Conservation (phyloP, 2,113 vertebrate species). For the Phocoena phocoena region DNA sequence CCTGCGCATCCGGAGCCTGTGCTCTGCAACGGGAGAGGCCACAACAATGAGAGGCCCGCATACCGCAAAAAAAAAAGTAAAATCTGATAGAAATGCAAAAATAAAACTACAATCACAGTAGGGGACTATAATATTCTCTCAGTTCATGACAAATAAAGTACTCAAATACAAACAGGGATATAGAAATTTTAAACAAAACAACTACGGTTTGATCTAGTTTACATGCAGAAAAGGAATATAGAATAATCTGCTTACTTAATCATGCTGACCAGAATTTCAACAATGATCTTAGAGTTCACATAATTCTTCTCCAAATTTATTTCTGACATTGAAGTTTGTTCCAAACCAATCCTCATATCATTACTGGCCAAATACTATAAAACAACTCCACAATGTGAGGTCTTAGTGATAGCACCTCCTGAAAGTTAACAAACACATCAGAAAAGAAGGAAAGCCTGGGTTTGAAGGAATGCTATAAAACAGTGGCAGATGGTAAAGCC, state of each 20-base stretch:
- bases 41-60: no score
- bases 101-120: background rate
- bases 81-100: constrained; percentile 42
- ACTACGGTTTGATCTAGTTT: background rate
- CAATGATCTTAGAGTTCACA: background rate
- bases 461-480: constrained; percentile 30
- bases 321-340: background rate
- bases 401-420: background rate
- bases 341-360: background rate
- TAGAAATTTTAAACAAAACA: constrained; percentile 4
- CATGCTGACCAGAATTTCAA: constrained; percentile 42
- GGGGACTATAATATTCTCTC: background rate
- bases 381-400: background rate
- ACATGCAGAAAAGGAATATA: background rate
- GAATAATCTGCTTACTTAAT: background rate
- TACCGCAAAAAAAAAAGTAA: background rate
- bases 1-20: no score
- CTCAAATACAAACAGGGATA: background rate
- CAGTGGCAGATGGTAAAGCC: constrained; percentile 56
- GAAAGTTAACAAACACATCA: constrained; percentile 6
- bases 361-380: background rate
- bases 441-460: background rate
- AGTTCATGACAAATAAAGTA: constrained; percentile 20
- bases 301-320: constrained; percentile 34
- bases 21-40: no score